Conservation (phyloP, 2,113 vertebrate genomes). For the Pogona vitticeps region DNA sequence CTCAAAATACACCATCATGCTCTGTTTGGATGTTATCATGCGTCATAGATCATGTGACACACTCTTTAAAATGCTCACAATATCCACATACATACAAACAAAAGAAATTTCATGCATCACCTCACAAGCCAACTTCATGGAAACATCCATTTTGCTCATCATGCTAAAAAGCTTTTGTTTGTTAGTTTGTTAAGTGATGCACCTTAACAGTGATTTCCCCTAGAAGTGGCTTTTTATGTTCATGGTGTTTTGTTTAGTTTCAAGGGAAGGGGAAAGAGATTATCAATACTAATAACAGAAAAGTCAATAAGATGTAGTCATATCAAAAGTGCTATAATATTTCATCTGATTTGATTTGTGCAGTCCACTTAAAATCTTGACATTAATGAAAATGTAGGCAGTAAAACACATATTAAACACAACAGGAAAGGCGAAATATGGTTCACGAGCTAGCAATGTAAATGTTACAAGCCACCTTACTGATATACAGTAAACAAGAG, state of each 20-base stretch:
- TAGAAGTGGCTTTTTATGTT: constrained; percentile 34
- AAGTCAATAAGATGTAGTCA: constrained; percentile 63
- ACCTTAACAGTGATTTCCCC: constrained; percentile 46
- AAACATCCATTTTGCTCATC: constrained; percentile 61
- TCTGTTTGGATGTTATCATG: constrained; percentile 58
- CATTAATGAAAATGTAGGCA: constrained; percentile 43
- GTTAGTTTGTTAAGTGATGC: constrained; percentile 22
- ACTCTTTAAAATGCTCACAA: constrained; percentile 30
- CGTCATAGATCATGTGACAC: constrained; percentile 51
- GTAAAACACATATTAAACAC: neutral
- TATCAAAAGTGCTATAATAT: constrained; percentile 23
- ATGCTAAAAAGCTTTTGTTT: constrained; percentile 52
- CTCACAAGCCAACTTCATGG: constrained; percentile 66
- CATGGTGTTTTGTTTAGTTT: constrained; percentile 38
- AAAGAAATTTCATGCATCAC: constrained; percentile 70
- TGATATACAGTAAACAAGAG: constrained; percentile 16
- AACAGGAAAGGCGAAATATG: constrained; percentile 31
- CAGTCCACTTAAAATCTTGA: constrained; percentile 41
- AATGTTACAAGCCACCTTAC: neutral
- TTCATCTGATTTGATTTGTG: constrained; percentile 42
- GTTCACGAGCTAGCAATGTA: neutral
- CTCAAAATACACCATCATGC: constrained; percentile 68
- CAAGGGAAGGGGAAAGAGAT: constrained; percentile 26
- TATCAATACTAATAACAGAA: neutral
- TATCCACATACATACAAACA: constrained; percentile 16